phyloP scores from a whole-genome alignment of 2,888 invertebrate species.

The Isoperla grammatica region DNA sequence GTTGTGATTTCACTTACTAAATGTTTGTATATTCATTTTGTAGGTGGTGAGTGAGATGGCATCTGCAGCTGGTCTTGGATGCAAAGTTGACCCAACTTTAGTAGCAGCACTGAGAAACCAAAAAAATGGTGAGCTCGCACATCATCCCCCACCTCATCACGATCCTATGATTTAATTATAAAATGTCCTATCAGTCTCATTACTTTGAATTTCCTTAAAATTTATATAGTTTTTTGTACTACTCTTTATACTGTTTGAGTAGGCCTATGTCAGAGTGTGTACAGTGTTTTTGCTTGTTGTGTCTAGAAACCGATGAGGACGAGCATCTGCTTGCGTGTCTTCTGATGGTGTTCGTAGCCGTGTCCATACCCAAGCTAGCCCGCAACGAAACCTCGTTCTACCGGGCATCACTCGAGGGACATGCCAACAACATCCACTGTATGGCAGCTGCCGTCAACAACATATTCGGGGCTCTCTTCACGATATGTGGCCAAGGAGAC shows the following conservation, averaged over 20 bases:
- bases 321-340: constrained; percentile 92
- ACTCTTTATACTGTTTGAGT: too few species aligned
- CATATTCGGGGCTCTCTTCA: constrained; percentile 94
- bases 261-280: too few species aligned
- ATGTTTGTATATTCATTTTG: too few species aligned
- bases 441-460: constrained; percentile 95
- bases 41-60: constrained; percentile 96
- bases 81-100: constrained; percentile 93
- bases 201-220: too few species aligned
- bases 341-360: constrained; percentile 97
- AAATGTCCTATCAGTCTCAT: too few species aligned
- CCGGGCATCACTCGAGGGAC: constrained; percentile 81
- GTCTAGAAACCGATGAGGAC: constrained; percentile 76
- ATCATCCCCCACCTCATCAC: too few species aligned
- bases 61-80: constrained; percentile 88
- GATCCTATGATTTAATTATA: too few species aligned
- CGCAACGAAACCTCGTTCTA: constrained; percentile 85
- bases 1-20: too few species aligned
- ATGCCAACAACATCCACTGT: constrained; percentile 98
- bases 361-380: constrained; percentile 92
- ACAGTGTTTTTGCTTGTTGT: too few species aligned
- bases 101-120: constrained; percentile 85
- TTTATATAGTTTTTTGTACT: too few species aligned
- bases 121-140: constrained; percentile 57
- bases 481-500: constrained; percentile 92